phyloP scores from a whole-genome alignment of 1,140 invertebrate genomes.

The Aphelenchoides fujianensis region DNA sequence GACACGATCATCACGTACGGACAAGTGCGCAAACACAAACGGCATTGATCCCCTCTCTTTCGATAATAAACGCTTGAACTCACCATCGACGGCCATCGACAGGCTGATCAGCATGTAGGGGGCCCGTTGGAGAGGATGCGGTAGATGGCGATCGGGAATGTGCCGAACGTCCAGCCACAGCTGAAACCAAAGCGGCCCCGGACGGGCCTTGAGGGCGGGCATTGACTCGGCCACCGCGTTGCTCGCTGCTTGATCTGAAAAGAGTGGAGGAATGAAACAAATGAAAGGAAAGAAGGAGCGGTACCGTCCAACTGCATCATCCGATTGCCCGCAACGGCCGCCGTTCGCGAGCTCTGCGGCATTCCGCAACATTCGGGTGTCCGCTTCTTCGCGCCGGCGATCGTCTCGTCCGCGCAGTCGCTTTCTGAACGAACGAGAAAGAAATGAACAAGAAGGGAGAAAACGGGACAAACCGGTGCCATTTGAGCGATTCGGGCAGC shows the following conservation, averaged over 20 bases:
- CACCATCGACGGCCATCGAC: slow-evolving; percentile 61
- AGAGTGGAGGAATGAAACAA: slow-evolving; percentile 26
- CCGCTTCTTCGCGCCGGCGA: slow-evolving; percentile 47
- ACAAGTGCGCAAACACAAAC: slow-evolving; percentile 9
- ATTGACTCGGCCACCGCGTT: slow-evolving; percentile 47
- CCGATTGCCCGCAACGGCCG: slow-evolving; percentile 38
- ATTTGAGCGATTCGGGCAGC: slow-evolving; percentile 60
- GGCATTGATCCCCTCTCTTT: background rate
- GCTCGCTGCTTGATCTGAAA: slow-evolving; percentile 38
- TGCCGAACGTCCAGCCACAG: slow-evolving; percentile 61
- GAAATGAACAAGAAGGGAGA: slow-evolving; percentile 3
- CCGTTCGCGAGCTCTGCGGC: slow-evolving; percentile 56
- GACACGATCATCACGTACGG: slow-evolving; percentile 9
- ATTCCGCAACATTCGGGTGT: slow-evolving; percentile 62
- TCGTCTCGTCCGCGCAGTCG: slow-evolving; percentile 58
- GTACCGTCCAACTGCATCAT: slow-evolving; percentile 46
- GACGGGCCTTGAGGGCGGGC: slow-evolving; percentile 46
- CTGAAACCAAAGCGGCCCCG: slow-evolving; percentile 60
- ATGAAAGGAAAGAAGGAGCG: background rate
- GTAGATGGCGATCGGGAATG: slow-evolving; percentile 60
- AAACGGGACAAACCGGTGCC: slow-evolving; percentile 57
- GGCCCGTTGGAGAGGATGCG: slow-evolving; percentile 54
- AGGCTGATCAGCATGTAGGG: slow-evolving; percentile 62
- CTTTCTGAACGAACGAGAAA: slow-evolving; percentile 37
- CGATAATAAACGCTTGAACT: slow-evolving; percentile 19